Evolutionary conservation across 2,113 vertebrate genomes (phyloP), one percentile per base, ranked within the genome.

Genomic region (Hippocampus barbouri): DNA sequence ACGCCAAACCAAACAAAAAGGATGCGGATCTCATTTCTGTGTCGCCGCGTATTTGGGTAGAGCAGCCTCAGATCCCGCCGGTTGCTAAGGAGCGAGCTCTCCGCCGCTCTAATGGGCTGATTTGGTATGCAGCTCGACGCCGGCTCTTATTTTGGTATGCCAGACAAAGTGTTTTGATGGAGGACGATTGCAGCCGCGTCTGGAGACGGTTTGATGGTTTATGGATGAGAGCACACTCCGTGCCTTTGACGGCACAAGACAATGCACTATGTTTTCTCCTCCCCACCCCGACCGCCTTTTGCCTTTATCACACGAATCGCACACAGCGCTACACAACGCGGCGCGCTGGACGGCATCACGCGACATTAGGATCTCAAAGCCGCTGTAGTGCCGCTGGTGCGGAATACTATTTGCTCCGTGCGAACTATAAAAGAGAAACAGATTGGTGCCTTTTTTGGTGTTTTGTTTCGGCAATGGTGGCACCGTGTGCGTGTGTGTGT

Each of bases 131-230:
- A 81, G 92, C 89, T 91, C 94, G 89, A 94, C 92, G 89, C 94
- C 91, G 94, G 92, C 91, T 94, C 94, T 94, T 95, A 95, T 96
- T 96, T 97, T 96, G 96, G 95, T 96, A 97, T 96, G 95, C 95
- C 95, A 96, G 95, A 96, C 97, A 97, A 97, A 97, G 96, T 97
- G 96, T 96, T 97, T 97, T 97, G 96, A 97, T 96, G 95, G 95
- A 96, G 94, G 95, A 94, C 96, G 94, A 96, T 95, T 95, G 95
- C 94, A 91, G 94, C 93, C 94, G 94, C 93, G 96, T 95, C 95
- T 97, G 94, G 94, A 96, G 95, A 96, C 95, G 96, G 96, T 95
- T 93, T 97, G 94, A 93, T 94, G 94, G 94, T 96, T 96, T 96
- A 96, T 96, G 94, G 95, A 94, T 95, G 94, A 91, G 90, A 90